Percentiles rank a stretch among this genome's conserved stretches.
Evolutionary conservation across 2,888 invertebrate genomes (phyloP).

Genomic region (Rhogogaster chlorosoma): DNA sequence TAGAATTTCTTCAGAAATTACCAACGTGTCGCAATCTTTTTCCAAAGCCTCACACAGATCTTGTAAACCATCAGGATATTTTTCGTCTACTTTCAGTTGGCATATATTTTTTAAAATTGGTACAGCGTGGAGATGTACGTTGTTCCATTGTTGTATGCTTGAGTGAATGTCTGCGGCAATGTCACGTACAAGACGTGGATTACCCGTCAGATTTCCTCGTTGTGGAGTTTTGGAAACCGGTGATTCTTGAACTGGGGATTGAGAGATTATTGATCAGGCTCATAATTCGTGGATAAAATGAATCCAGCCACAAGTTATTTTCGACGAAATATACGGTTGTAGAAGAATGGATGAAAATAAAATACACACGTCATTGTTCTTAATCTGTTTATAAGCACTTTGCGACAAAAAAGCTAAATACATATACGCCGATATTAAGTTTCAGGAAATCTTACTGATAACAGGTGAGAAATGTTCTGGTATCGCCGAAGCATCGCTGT

Average conservation of each 20-base stretch:
- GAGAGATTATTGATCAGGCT: background rate
- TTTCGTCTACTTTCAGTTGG: slow-evolving; percentile 60
- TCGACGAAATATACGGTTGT: background rate
- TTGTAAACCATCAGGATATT: slow-evolving; percentile 66
- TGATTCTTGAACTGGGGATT: slow-evolving; percentile 57
- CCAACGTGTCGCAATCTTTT: slow-evolving; percentile 66
- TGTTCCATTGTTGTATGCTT: slow-evolving; percentile 80
- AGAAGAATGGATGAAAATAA: too few relatives aligned
- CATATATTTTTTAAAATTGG: slow-evolving; percentile 76
- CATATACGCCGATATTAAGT: background rate
- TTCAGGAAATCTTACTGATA: slow-evolving; percentile 57
- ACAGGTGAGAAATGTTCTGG: slow-evolving; percentile 59
- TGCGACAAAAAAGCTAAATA: background rate
- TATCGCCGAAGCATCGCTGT: background rate
- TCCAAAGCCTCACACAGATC: slow-evolving; percentile 68
- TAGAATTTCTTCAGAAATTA: slow-evolving; percentile 55
- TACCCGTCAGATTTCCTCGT: slow-evolving; percentile 80
- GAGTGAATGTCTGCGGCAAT: slow-evolving; percentile 80
- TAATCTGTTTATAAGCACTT: background rate
- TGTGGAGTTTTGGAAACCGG: slow-evolving; percentile 65
- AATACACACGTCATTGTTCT: background rate
- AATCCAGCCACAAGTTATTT: background rate
- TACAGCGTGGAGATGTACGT: slow-evolving; percentile 77
- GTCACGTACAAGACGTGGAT: slow-evolving; percentile 80
- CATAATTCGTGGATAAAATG: background rate